These are phyloP conservation scores for Odocoileus virginianus DNA, from an alignment of 2,113 vertebrate genomes.

Conservation along the genomic window DNA sequence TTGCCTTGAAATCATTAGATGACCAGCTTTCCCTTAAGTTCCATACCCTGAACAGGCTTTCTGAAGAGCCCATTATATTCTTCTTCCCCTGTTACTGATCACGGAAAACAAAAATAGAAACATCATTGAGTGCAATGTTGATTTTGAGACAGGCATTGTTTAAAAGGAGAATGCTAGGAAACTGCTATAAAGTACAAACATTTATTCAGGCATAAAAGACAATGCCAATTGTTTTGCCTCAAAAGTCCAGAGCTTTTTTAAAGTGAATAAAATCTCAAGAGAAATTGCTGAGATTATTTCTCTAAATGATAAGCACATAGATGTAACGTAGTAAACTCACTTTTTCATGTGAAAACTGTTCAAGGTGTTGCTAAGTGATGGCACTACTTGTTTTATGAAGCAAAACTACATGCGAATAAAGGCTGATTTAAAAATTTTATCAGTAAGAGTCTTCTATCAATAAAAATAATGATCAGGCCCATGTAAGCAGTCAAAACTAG, in stretches of 20 bases:
- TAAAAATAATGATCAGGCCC: neutral
- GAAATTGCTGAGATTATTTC: neutral
- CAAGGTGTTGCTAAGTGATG: neutral
- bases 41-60: slow-evolving; percentile 21
- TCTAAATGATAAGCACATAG: neutral
- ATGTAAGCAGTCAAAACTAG: neutral
- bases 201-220: slow-evolving; percentile 20
- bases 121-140: slow-evolving; percentile 9
- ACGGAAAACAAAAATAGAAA: slow-evolving; percentile 68
- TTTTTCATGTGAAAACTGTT: neutral
- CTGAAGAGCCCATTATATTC: slow-evolving; percentile 48
- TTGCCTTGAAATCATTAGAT: slow-evolving; percentile 52
- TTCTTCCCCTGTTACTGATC: slow-evolving; percentile 37
- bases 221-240: slow-evolving; percentile 52
- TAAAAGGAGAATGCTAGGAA: slow-evolving; percentile 42
- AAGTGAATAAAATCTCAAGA: slow-evolving; percentile 24
- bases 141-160: slow-evolving; percentile 58
- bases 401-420: neutral
- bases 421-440: neutral
- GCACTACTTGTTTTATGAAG: neutral
- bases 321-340: neutral
- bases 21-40: slow-evolving; percentile 32
- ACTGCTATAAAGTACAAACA: slow-evolving; percentile 34
- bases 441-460: neutral
- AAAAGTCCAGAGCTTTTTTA: neutral